These are phyloP conservation scores for Urosaurus nigricauda DNA, from an alignment of 2,797 vertebrate species.

Conservation along the genomic window DNA sequence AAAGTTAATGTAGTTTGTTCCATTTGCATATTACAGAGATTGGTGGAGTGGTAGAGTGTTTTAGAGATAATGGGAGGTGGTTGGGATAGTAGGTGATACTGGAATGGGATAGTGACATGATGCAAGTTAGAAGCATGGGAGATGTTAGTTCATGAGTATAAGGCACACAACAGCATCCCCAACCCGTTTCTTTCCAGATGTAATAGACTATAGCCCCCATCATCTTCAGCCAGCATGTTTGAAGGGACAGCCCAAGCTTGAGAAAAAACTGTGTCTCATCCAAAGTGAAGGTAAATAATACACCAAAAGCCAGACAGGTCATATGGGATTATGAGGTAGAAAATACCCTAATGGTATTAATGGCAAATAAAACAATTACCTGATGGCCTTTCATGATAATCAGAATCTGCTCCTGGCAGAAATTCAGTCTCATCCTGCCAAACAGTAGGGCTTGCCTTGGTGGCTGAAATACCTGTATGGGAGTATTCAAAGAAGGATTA, in stretches of 20 bases:
- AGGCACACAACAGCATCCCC: not conserved
- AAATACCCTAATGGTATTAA: not conserved
- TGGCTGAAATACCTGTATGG: no score
- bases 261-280: no score
- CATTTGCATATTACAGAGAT: no score
- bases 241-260: no score
- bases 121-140: not conserved
- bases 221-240: not conserved
- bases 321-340: not conserved
- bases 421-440: no score
- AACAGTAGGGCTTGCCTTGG: not conserved
- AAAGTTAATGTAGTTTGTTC: not conserved
- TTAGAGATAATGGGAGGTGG: not conserved
- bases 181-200: not conserved
- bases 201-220: not conserved
- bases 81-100: not conserved
- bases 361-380: not conserved
- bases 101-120: not conserved
- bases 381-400: not conserved
- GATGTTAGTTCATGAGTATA: not conserved
- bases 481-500: not conserved
- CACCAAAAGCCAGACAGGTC: not conserved
- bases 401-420: not conserved
- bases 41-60: no score
- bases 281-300: not conserved